phyloP scores from a whole-genome alignment of 2,888 invertebrate genomes.

The Abrostola tripartita region DNA sequence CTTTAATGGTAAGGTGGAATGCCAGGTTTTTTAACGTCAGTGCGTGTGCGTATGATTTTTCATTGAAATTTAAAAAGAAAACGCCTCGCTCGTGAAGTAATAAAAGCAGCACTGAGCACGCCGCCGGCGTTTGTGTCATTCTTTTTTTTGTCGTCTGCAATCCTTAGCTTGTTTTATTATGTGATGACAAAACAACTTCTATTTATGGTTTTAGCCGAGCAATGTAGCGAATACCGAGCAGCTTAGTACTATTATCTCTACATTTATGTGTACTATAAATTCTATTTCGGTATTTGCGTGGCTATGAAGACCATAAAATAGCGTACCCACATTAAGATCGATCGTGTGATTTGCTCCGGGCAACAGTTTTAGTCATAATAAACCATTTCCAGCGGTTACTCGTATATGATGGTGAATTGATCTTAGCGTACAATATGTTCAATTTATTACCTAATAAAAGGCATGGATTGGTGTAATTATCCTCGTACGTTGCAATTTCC shows the following conservation, averaged over 20 bases:
- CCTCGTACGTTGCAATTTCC: conserved; percentile 63
- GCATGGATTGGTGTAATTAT: conserved; percentile 38
- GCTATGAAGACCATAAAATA: conserved; percentile 32
- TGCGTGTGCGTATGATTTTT: conserved; percentile 80
- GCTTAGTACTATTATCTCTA: conserved; percentile 45
- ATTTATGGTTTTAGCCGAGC: conserved; percentile 66
- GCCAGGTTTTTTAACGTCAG: conserved; percentile 71
- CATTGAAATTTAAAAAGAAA: conserved; percentile 84
- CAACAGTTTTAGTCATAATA: conserved; percentile 5
- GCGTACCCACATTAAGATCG: conserved; percentile 23
- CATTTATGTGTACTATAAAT: conserved; percentile 43
- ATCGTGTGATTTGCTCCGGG: conserved; percentile 18
- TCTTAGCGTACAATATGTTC: conserved; percentile 9
- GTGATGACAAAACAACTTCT: conserved; percentile 73
- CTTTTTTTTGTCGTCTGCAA: conserved; percentile 75
- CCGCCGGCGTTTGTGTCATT: conserved; percentile 68
- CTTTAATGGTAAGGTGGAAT: conserved; percentile 78
- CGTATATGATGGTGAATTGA: conserved; percentile 5
- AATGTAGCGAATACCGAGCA: conserved; percentile 62
- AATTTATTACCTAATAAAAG: conserved; percentile 29
- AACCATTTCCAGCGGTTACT: conserved; percentile 5
- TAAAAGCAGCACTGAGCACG: conserved; percentile 72
- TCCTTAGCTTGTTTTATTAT: conserved; percentile 74
- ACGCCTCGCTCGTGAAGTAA: conserved; percentile 64
- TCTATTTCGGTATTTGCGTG: conserved; percentile 44